A percentile compares a stretch with the other conserved stretches of the same genome.
Conservation (phyloP, 2,113 vertebrate species). For the Pleuronectes platessa region DNA sequence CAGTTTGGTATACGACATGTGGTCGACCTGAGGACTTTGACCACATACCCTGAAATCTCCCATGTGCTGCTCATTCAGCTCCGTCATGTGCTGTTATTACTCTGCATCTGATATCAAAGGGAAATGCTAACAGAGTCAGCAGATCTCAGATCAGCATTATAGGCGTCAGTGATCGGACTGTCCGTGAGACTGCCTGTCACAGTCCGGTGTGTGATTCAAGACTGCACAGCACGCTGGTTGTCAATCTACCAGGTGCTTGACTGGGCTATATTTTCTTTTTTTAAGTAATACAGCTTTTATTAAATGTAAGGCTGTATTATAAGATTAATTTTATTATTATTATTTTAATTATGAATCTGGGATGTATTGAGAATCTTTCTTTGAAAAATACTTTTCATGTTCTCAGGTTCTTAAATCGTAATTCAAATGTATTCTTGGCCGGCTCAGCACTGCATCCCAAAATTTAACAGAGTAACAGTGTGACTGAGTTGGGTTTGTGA, state of each 20-base stretch:
- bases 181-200: constrained; percentile 59
- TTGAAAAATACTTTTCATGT: no score
- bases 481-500: no score
- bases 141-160: constrained; percentile 84
- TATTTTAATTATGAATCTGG: no score
- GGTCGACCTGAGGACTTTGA: no score
- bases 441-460: no score
- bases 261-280: no score
- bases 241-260: background rate
- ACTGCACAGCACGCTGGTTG: background rate
- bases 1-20: no score
- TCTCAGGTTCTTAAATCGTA: no score
- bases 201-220: constrained; percentile 32
- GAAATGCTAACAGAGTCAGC: constrained; percentile 86
- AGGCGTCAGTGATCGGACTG: constrained; percentile 57
- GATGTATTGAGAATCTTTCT: no score
- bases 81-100: constrained; percentile 83
- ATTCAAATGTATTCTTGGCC: no score
- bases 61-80: constrained; percentile 78
- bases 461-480: no score
- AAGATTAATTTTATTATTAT: no score
- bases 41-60: constrained; percentile 76
- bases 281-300: background rate
- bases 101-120: constrained; percentile 74
- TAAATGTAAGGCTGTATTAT: background rate